Base-by-base conservation (phyloP, 1,140 invertebrate species). In the Apolygus lucorum region DNA sequence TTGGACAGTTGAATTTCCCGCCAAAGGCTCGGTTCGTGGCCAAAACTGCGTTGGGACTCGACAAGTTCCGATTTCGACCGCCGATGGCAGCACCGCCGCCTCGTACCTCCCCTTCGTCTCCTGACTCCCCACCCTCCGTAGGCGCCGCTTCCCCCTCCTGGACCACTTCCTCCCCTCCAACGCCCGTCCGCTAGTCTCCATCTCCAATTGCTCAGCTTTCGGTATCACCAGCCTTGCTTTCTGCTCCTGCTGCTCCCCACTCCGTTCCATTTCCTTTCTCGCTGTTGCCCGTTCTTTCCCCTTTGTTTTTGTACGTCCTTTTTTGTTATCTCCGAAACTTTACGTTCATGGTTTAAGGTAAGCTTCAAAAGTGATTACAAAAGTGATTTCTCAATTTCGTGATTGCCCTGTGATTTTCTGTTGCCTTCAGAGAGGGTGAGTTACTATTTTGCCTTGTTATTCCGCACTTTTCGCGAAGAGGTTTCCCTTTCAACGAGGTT, bases 131-230 rank as follows among this genome's bases (percentile, higher is more conserved):
- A 42, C 4, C 4, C 4, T 17, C 34, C 17, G 34, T 8, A 42
- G 34, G 34, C 4, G 34, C 34, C 4, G 34, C 34, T 42, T 42
- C 34, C 34, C 34, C n/a, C 34, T 42, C 34, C 34, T 42, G 34
- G 34, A 42, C 34, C 34, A 42, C 34, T 21, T 59, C 22, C 54
- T 21, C 22, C 54, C 13, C 54, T 17, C 8, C 34, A 17, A 17
- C 34, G 34, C 34, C 34, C 22, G 11, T 22, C 54, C 54, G 11
- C 54, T 59, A 59, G 54, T 59, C 54, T 4, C 54, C 54, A 21
- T 59, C 54, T 59, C 54, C 54, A 59, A n/a, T 59, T 59, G 54
- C 54, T 59, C 54, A 59, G 54, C 54, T 59, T 59, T 59, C 54
- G 54, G 54, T 59, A 59, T 59, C 54, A 59, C 22, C 54, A 59